These are phyloP conservation scores for Sigmodon hispidus DNA, from an alignment of 2,113 vertebrate genomes.

Conservation along the genomic window DNA sequence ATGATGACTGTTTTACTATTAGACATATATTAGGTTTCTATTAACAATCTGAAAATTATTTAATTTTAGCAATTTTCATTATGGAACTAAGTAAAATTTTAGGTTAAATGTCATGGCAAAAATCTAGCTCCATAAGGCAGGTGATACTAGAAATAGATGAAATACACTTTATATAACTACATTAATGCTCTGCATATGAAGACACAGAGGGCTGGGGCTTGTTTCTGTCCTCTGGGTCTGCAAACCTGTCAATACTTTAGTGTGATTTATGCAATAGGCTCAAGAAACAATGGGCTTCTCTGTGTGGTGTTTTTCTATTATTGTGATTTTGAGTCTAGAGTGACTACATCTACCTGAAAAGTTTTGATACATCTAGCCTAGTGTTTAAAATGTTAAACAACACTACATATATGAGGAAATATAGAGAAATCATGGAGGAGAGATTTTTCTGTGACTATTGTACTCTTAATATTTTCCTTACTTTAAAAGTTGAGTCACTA, in stretches of 20 bases:
- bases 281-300: neutral
- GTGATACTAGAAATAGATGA: neutral
- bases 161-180: neutral
- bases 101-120: conserved; percentile 1
- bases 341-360: conserved; percentile 37
- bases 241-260: neutral
- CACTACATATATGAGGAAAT: neutral
- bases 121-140: neutral
- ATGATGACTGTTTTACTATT: neutral
- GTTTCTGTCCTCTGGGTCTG: neutral
- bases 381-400: neutral
- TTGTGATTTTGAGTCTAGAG: neutral
- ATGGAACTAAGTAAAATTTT: conserved; percentile 1
- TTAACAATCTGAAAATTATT: conserved; percentile 2
- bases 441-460: neutral
- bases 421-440: neutral
- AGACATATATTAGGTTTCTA: neutral
- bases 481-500: neutral
- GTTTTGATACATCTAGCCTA: neutral
- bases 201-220: neutral
- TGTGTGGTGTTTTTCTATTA: conserved; percentile 17
- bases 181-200: neutral
- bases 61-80: conserved; percentile 20
- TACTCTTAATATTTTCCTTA: neutral
- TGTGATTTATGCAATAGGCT: neutral